A percentile compares a stretch with the other conserved stretches of the same genome.
Evolutionary conservation across 2,797 vertebrate species (phyloP).

Genomic region (Phoxinus dragarum): DNA sequence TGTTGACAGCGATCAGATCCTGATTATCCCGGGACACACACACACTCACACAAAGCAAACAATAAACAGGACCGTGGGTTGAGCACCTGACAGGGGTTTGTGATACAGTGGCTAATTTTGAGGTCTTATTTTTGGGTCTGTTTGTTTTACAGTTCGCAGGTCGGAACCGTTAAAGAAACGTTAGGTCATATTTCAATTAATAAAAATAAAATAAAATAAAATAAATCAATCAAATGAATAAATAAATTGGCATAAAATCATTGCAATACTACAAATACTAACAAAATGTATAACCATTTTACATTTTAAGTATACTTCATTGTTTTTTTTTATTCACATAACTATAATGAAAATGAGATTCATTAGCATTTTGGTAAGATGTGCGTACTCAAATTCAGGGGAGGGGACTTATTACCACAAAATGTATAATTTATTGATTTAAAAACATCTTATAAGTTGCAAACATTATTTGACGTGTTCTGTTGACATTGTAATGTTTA

Average conservation of each 20-base stretch:
- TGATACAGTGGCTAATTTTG: conserved; percentile 37
- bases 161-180: neutral
- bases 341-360: neutral
- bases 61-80: conserved; percentile 54
- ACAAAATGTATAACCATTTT: neutral
- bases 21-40: conserved; percentile 3
- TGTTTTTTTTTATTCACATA: neutral
- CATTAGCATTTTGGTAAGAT: neutral
- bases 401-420: neutral
- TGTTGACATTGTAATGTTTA: neutral
- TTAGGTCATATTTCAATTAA: neutral
- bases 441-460: neutral
- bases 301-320: neutral
- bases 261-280: neutral
- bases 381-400: neutral
- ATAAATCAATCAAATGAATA: neutral
- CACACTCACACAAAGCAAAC: conserved; percentile 62
- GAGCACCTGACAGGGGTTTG: conserved; percentile 24
- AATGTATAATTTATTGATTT: neutral
- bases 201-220: neutral
- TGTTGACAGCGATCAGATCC: conserved; percentile 66
- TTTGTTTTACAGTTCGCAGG: neutral
- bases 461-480: neutral
- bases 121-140: conserved; percentile 32
- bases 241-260: neutral